Base-by-base conservation (phyloP, 2,797 vertebrate genomes). In the Hypotaenidia philippensis region DNA sequence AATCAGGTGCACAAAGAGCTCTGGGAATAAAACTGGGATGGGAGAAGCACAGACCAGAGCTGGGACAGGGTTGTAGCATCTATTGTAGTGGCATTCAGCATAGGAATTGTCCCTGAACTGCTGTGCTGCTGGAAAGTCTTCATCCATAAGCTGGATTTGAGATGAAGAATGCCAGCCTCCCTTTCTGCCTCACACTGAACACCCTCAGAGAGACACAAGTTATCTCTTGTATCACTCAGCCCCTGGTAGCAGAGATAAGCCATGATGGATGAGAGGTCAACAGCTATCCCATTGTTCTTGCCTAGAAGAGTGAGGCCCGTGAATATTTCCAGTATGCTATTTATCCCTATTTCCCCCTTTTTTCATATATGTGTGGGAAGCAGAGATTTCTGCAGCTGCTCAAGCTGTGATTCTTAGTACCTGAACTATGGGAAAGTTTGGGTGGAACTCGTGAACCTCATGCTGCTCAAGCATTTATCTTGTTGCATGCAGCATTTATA, bases 11-110 rank as follows among this genome's bases (percentile, higher is more conserved):
- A 80, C 34, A 66, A 61, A 74, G 17, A 32, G 9, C 20, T 89
- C 22, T 60, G 32, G 18, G 21, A 5, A 40, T 53, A 53, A 71
- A 87, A 60, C 18, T n/a, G 31, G 22, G 19, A 27, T 49, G n/a
- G 22, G 8, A 75, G 31, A 91, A 91, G 11, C 22, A 70, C 5
- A 10, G 34, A 59, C 9, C 5, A 7, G 34, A 52, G 11, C 3
- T 18, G 13, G 31, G 9, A 32, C 34, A 21, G 55, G 47, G 5
- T 14, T 14, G 23, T 2, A 34, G 31, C 2, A 0, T 2, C 52
- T 69, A n/a, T 31, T 53, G 27, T n/a, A 80, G n/a, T 36, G 79
- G 45, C 23, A 17, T 18, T 38, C 6, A 0, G 10, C 4, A 2
- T 38, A 59, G 23, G 31, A 71, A 63, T 15, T n/a, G 14, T 38